phyloP scores from a whole-genome alignment of 2,797 vertebrate species.

The Pelodytes ibericus region DNA sequence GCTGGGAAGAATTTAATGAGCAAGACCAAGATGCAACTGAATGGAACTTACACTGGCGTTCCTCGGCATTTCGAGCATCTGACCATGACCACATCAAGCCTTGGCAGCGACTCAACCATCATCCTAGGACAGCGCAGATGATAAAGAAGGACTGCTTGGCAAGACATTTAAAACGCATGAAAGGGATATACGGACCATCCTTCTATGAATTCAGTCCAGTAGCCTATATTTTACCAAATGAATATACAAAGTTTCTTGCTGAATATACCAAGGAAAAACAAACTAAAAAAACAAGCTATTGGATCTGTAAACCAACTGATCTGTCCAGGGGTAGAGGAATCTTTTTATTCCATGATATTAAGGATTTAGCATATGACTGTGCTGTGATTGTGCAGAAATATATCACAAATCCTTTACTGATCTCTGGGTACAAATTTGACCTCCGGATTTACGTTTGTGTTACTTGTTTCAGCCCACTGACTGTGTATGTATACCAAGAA shows the following conservation, averaged over 20 bases:
- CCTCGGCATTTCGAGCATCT: constrained; percentile 68
- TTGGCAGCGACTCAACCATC: constrained; percentile 85
- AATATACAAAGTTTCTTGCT: constrained; percentile 75
- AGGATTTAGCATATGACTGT: constrained; percentile 75
- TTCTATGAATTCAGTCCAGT: constrained; percentile 77
- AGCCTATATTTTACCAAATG: constrained; percentile 77
- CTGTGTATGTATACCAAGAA: constrained; percentile 78
- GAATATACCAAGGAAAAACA: constrained; percentile 70
- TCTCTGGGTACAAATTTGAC: constrained; percentile 83
- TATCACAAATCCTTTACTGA: constrained; percentile 77
- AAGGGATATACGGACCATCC: constrained; percentile 66
- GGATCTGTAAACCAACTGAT: constrained; percentile 82
- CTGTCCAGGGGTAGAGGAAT: constrained; percentile 79
- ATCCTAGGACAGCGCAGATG: constrained; percentile 75
- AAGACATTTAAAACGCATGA: constrained; percentile 76
- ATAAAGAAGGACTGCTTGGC: constrained; percentile 81
- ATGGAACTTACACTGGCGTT: constrained; percentile 81
- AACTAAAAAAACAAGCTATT: constrained; percentile 64
- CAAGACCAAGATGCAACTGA: constrained; percentile 65
- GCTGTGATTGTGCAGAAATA: constrained; percentile 78
- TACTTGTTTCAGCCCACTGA: constrained; percentile 79
- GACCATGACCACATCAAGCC: constrained; percentile 74
- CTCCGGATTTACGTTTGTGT: constrained; percentile 82
- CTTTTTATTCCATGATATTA: constrained; percentile 78
- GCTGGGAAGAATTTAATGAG: constrained; percentile 75